Evolutionary conservation across 2,797 vertebrate species (phyloP), one percentile per base, ranked within the genome.

Genomic region (Hippoglossus hippoglossus): DNA sequence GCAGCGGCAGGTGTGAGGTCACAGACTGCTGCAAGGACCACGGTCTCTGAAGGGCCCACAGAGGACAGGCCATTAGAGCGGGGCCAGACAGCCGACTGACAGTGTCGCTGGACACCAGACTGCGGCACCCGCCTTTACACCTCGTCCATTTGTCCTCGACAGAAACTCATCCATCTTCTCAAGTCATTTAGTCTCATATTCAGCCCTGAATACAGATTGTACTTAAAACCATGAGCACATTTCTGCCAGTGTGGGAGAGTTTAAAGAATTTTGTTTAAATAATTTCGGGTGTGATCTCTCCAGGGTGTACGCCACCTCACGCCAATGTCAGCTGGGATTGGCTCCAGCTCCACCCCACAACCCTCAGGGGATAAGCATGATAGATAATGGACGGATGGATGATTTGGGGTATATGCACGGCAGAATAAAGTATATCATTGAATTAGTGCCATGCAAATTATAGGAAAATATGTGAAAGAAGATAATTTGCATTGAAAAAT

Each of bases 61-160:
- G 86, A 87, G 86, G 89, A 86, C 66, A 72, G 72, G 75, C 71
- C 85, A 87, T 89, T 91, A 90, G 89, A 88, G 84, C 53, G 46
- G 67, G 82, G 84, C 82, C 81, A 83, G 85, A 87, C 83, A 84
- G 80, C 78, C 80, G 82, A 77, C 73, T 83, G 90, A 90, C 89
- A 86, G 63, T 54, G 57, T 64, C 50, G 63, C 71, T 65, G 87
- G 85, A 87, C 87, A 84, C 72, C 60, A 57, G 70, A 55, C 59
- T 53, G 70, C 18, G 15, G 44, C 81, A 44, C 57, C 53, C 16
- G 51, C 58, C 53, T 6, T 39, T 25, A 16, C 15, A n/a, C 70
- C 44, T 54, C 34, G n/a, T 75, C 63, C 75, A 39, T 64, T 75
- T 81, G 61, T 78, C 83, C 80, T 77, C 76, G 52, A 46, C 65